Evolutionary conservation across 2,888 invertebrate genomes (phyloP).

Genomic region (Ectobius pallidus): DNA sequence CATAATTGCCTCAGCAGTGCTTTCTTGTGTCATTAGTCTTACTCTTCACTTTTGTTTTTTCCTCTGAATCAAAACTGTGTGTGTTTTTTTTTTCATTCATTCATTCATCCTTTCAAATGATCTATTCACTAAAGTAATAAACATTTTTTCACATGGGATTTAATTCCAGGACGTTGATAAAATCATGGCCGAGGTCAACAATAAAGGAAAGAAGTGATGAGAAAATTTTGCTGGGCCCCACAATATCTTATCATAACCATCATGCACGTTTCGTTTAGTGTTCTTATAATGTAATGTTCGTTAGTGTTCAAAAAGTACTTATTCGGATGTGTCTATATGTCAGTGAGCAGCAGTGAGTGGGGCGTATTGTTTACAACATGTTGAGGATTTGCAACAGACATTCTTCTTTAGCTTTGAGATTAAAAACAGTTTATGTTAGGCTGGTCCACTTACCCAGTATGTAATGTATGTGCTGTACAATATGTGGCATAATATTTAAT

Average conservation of each 20-base stretch:
- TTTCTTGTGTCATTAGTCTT: neutral
- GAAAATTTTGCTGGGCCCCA: slow-evolving; percentile 36
- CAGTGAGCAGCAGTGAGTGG: neutral
- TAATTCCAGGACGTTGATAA: slow-evolving; percentile 59
- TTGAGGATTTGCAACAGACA: neutral
- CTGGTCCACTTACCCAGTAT: neutral
- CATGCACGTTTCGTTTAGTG: slow-evolving; percentile 31
- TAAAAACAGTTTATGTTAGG: neutral
- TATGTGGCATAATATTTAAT: no score
- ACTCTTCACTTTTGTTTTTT: neutral
- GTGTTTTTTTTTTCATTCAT: slow-evolving; percentile 8
- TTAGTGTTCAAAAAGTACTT: neutral
- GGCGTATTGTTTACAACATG: neutral
- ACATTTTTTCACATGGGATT: slow-evolving; percentile 38
- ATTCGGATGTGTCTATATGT: neutral
- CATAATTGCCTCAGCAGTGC: neutral
- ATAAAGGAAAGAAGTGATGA: slow-evolving; percentile 41
- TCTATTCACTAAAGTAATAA: slow-evolving; percentile 31
- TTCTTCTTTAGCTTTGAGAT: neutral
- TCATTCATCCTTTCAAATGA: no score
- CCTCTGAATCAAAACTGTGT: slow-evolving; percentile 24
- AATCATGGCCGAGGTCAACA: slow-evolving; percentile 54
- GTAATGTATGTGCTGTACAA: no score
- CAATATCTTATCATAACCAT: slow-evolving; percentile 36
- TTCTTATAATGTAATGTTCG: slow-evolving; percentile 5